Evolutionary conservation across 2,888 invertebrate genomes (phyloP).

Genomic region (Sycophila texana): DNA sequence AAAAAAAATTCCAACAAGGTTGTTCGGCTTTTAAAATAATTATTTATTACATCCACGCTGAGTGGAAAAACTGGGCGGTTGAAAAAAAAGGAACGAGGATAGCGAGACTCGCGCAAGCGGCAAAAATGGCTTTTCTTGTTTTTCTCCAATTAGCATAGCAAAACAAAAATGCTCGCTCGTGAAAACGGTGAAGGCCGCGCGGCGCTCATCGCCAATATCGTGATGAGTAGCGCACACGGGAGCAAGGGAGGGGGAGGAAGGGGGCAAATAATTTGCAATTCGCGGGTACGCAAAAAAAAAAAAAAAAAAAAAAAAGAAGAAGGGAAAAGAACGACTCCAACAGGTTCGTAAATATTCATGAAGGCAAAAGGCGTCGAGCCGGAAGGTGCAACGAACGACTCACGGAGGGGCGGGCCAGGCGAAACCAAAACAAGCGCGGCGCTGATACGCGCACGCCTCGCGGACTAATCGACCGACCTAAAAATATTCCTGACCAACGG

Average conservation of each 20-base stretch:
- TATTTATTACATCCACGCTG: neutral
- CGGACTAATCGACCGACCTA: too few species aligned
- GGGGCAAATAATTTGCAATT: neutral
- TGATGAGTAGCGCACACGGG: too few species aligned
- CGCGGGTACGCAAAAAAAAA: too few species aligned
- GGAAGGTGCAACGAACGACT: neutral
- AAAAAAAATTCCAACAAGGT: neutral
- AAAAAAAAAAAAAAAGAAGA: too few species aligned
- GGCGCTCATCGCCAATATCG: neutral
- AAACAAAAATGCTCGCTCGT: neutral
- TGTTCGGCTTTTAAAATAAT: slow-evolving; percentile 8
- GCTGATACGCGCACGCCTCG: neutral
- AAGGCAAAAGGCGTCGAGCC: neutral
- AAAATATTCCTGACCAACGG: too few species aligned
- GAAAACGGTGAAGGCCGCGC: slow-evolving; percentile 4
- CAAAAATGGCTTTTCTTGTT: neutral
- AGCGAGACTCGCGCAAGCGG: neutral
- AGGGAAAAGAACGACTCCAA: neutral
- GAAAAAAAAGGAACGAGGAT: slow-evolving; percentile 1
- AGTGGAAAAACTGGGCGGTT: neutral
- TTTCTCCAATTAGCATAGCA: slow-evolving; percentile 17
- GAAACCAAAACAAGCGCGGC: neutral
- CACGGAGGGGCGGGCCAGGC: neutral
- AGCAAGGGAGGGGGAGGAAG: too few species aligned
- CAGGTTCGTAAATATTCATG: slow-evolving; percentile 3